phyloP scores from a whole-genome alignment of 2,797 vertebrate species.

The Takifugu ocellatus region DNA sequence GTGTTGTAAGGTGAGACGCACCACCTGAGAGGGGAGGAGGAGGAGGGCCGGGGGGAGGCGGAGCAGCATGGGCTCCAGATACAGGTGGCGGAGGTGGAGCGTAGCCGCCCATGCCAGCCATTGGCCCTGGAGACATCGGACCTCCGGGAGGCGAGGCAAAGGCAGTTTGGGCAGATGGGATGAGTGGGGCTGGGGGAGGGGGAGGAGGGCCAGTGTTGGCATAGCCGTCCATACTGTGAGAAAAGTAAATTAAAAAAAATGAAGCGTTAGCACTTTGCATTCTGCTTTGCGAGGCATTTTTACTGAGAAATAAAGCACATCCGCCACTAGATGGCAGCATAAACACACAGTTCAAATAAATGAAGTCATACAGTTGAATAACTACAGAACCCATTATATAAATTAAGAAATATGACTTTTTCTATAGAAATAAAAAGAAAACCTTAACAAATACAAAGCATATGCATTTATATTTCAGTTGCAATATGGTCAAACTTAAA shows the following conservation, averaged over 20 bases:
- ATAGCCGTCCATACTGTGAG: slow-evolving; percentile 74
- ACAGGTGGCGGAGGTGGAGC: slow-evolving; percentile 76
- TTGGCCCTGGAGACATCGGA: slow-evolving; percentile 71
- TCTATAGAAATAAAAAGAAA: neutral
- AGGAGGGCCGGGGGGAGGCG: slow-evolving; percentile 86
- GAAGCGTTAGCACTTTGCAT: neutral
- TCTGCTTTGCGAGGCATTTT: neutral
- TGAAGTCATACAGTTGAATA: neutral
- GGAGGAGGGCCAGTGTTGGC: slow-evolving; percentile 72
- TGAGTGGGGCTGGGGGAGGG: slow-evolving; percentile 75
- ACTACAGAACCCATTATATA: neutral
- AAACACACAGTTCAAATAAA: slow-evolving; percentile 15
- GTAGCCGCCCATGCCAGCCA: slow-evolving; percentile 70
- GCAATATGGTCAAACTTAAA: neutral
- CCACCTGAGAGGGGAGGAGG: slow-evolving; percentile 83
- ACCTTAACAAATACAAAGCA: neutral
- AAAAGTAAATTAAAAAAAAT: slow-evolving; percentile 6
- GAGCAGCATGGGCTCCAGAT: slow-evolving; percentile 76
- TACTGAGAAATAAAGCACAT: neutral
- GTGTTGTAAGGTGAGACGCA: slow-evolving; percentile 64
- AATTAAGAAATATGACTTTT: neutral
- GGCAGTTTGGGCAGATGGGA: slow-evolving; percentile 92
- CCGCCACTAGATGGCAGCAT: slow-evolving; percentile 67
- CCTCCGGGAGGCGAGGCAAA: slow-evolving; percentile 91
- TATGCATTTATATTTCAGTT: no score